Conservation (phyloP, 2,888 invertebrate species). For the Tipula unca region DNA sequence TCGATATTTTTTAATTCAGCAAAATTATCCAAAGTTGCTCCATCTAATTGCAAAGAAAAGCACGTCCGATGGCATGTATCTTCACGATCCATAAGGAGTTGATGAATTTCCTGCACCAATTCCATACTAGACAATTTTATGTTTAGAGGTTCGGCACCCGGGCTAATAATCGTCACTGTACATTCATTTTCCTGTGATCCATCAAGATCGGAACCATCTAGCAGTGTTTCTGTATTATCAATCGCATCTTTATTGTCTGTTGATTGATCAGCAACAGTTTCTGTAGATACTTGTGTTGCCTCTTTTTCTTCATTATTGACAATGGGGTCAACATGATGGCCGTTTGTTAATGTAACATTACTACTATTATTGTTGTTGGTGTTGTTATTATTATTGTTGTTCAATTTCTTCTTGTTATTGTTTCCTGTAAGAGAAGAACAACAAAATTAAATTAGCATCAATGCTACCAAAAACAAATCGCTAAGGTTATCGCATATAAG, state of each 20-base stretch:
- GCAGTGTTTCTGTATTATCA: not conserved
- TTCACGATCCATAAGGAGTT: constrained; percentile 95
- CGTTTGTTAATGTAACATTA: constrained; percentile 8
- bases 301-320: not conserved
- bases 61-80: constrained; percentile 98
- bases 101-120: constrained; percentile 95
- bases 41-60: constrained; percentile 92
- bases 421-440: not conserved
- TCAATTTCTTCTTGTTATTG: not conserved
- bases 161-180: constrained; percentile 87
- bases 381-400: not conserved
- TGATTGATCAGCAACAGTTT: not conserved
- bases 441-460: not conserved
- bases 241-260: constrained; percentile 15
- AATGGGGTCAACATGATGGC: not conserved
- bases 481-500: not conserved
- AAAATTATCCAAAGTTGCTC: constrained; percentile 91
- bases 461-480: not conserved
- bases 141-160: constrained; percentile 84
- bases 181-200: constrained; percentile 88
- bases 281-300: not conserved
- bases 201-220: constrained; percentile 44
- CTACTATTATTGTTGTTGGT: not conserved
- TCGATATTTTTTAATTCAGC: constrained; percentile 96
- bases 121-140: constrained; percentile 97